phyloP scores from a whole-genome alignment of 1,140 invertebrate species.

The Saccostrea cuccullata region DNA sequence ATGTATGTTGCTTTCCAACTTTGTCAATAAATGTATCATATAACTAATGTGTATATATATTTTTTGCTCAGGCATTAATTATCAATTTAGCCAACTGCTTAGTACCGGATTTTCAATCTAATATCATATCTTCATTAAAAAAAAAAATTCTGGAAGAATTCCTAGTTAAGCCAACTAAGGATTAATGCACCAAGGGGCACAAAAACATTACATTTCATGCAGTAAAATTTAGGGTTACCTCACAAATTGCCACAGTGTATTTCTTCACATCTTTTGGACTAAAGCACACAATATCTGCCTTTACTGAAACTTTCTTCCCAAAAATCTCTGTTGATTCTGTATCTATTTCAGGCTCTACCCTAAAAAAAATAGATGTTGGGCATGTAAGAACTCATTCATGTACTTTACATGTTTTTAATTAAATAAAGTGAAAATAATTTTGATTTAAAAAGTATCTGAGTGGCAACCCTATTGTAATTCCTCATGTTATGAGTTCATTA shows the following conservation, averaged over 20 bases:
- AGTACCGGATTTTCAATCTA: background rate
- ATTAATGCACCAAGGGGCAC: background rate
- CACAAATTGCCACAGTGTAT: background rate
- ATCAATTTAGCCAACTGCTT: too few relatives aligned
- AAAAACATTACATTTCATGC: too few relatives aligned
- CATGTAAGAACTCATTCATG: too few relatives aligned
- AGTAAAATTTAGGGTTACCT: background rate
- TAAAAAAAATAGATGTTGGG: background rate
- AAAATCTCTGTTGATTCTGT: background rate
- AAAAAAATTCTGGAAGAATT: background rate
- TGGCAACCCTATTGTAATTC: too few relatives aligned
- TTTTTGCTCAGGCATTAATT: too few relatives aligned
- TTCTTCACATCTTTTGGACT: background rate
- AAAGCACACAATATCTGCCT: slow-evolving; percentile 5
- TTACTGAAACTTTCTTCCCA: background rate
- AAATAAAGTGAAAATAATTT: too few relatives aligned
- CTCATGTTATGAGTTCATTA: too few relatives aligned
- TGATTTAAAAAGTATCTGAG: too few relatives aligned
- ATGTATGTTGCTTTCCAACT: too few relatives aligned
- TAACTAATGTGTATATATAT: too few relatives aligned
- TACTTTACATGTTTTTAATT: too few relatives aligned
- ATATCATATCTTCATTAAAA: background rate
- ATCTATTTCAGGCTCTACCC: background rate
- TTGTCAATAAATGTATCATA: too few relatives aligned
- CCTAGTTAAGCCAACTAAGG: background rate